A percentile compares a stretch with the other conserved stretches of the same genome.
phyloP scores from a whole-genome alignment of 2,113 vertebrate genomes.

The Mixornis gularis region DNA sequence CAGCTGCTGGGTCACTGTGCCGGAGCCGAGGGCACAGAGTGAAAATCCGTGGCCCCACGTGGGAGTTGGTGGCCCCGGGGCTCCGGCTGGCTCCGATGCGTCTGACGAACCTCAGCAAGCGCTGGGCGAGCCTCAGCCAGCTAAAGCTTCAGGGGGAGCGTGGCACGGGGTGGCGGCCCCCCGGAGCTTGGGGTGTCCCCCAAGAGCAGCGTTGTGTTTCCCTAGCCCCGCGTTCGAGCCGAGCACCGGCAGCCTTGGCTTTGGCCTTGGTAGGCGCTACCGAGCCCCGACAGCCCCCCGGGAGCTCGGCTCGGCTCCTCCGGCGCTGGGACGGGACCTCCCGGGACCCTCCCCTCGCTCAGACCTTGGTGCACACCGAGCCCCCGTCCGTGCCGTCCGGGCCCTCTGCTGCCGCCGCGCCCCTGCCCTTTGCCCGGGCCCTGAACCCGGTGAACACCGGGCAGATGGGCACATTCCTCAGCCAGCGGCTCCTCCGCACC shows the following conservation, averaged over 20 bases:
- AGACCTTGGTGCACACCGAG: constrained; percentile 74
- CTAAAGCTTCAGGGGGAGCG: background rate
- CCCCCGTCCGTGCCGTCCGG: background rate
- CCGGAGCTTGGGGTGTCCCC: background rate
- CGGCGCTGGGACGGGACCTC: background rate
- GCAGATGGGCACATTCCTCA: constrained; percentile 82
- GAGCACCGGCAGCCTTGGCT: background rate
- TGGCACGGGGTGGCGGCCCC: background rate
- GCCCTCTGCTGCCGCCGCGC: background rate
- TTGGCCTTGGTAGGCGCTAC: background rate
- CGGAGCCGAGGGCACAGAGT: fast-evolving
- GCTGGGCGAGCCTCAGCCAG: fast-evolving
- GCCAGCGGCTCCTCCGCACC: constrained; percentile 69
- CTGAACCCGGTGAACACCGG: constrained; percentile 85
- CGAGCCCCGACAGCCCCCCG: background rate
- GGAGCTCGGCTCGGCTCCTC: background rate
- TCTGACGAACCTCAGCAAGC: fast-evolving
- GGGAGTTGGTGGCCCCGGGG: background rate
- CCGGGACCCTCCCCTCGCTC: background rate
- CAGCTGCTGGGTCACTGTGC: background rate
- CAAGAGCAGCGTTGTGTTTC: background rate
- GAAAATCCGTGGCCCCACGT: fast-evolving
- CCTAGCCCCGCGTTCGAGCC: background rate
- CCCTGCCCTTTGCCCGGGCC: background rate
- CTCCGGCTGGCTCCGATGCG: background rate